Evolutionary conservation across 2,888 invertebrate genomes (phyloP).

Genomic region (Lepidonotus clava): DNA sequence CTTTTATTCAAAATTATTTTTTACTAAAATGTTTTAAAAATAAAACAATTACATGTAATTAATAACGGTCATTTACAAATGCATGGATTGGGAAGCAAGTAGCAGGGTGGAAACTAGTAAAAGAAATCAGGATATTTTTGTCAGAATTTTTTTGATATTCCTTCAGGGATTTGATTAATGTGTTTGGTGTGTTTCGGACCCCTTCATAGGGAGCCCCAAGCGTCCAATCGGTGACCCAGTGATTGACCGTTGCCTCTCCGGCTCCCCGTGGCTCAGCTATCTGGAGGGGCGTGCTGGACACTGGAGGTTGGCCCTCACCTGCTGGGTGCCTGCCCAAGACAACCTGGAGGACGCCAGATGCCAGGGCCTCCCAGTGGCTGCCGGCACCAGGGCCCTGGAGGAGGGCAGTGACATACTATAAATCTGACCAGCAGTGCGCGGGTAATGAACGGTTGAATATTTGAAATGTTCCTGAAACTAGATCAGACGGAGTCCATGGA

Average conservation of each 20-base stretch:
- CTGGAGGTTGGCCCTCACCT: neutral
- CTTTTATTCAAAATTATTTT: too few relatives aligned
- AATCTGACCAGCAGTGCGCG: neutral
- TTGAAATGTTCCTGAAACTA: neutral
- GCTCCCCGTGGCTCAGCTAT: neutral
- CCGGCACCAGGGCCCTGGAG: neutral
- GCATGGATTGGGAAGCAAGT: too few relatives aligned
- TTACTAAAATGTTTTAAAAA: too few relatives aligned
- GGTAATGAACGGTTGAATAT: neutral
- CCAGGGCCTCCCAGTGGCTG: neutral
- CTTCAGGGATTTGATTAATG: too few relatives aligned
- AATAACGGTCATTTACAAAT: too few relatives aligned
- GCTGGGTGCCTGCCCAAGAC: neutral
- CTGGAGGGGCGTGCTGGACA: slow-evolving; percentile 24
- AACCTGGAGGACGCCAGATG: neutral
- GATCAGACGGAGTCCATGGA: too few relatives aligned
- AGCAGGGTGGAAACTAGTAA: too few relatives aligned
- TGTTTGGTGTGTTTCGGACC: neutral
- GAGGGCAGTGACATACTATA: neutral
- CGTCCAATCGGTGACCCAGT: neutral
- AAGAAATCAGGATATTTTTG: too few relatives aligned
- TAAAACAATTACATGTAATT: too few relatives aligned
- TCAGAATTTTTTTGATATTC: too few relatives aligned
- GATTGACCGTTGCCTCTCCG: neutral
- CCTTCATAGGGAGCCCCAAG: neutral